Evolutionary conservation across 1,140 invertebrate genomes (phyloP).

Genomic region (Panagrolaimus sp.): DNA sequence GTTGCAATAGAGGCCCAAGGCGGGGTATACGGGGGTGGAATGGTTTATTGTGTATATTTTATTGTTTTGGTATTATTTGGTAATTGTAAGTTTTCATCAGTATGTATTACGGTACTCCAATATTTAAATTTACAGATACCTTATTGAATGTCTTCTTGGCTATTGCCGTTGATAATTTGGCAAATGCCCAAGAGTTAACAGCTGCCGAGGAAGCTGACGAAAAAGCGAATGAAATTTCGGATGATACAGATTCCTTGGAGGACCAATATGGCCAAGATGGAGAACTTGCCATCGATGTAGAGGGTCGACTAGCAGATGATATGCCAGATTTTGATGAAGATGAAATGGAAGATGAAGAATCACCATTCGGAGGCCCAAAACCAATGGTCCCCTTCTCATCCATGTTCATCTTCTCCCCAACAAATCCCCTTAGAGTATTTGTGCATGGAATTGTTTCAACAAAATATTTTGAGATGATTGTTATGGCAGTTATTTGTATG

Average conservation of each 20-base stretch:
- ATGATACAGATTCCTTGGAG: constrained; percentile 50
- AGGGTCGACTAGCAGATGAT: constrained; percentile 30
- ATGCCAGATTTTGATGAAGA: constrained; percentile 39
- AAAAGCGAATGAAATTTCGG: constrained; percentile 56
- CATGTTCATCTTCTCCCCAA: constrained; percentile 97
- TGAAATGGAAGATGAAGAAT: constrained; percentile 57
- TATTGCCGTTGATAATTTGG: constrained; percentile 99
- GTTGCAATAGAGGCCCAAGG: constrained; percentile 86
- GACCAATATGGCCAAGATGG: constrained; percentile 37
- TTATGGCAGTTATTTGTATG: constrained; percentile 58
- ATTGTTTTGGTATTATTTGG: constrained; percentile 98
- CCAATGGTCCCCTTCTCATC: constrained; percentile 99
- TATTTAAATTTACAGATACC: constrained; percentile 67
- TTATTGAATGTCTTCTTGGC: constrained; percentile 99
- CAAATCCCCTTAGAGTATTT: constrained; percentile 70
- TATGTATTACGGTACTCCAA: not conserved
- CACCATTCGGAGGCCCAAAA: constrained; percentile 68
- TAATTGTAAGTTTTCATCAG: constrained; percentile 70
- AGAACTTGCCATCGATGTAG: constrained; percentile 44
- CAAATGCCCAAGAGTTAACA: constrained; percentile 98
- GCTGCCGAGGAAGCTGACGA: constrained; percentile 90
- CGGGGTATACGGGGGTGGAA: constrained; percentile 75
- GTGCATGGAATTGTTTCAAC: constrained; percentile 57
- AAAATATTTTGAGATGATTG: constrained; percentile 59
- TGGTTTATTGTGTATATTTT: constrained; percentile 97